A percentile compares a stretch with the other conserved stretches of the same genome.
Conservation (phyloP, 2,888 invertebrate species). For the Polyploca ridens region DNA sequence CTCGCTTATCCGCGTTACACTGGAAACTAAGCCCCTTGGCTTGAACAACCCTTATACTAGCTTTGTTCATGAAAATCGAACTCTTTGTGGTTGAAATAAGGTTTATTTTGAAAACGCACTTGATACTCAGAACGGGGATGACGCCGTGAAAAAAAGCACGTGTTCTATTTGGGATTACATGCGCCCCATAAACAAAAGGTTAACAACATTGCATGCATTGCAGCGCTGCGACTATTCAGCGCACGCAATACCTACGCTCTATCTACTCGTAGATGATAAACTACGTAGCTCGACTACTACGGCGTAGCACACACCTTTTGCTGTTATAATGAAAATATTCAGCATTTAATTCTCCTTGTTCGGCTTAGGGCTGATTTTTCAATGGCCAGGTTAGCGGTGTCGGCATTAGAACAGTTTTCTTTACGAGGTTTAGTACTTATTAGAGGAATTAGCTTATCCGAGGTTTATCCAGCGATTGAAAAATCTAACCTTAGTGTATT, state of each 20-base stretch:
- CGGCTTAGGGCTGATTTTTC: too few relatives aligned
- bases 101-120: conserved; percentile 34
- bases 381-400: too few relatives aligned
- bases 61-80: conserved; percentile 31
- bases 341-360: too few relatives aligned
- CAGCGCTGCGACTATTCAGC: conserved; percentile 29
- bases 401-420: too few relatives aligned
- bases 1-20: conserved; percentile 75
- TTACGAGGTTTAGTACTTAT: too few relatives aligned
- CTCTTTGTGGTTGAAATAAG: conserved; percentile 41
- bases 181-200: conserved; percentile 79
- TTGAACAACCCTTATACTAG: conserved; percentile 55
- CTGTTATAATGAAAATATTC: neutral
- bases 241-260: conserved; percentile 17
- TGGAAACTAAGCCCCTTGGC: conserved; percentile 75
- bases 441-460: too few relatives aligned
- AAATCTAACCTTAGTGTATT: too few relatives aligned
- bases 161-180: conserved; percentile 83
- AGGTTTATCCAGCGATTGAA: too few relatives aligned
- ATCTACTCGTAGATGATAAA: neutral
- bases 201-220: conserved; percentile 54
- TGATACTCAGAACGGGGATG: conserved; percentile 32
- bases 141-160: conserved; percentile 82
- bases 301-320: neutral
- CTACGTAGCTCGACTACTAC: neutral